Evolutionary conservation across 2,888 invertebrate species (phyloP).

Genomic region (Eilema griseolum): DNA sequence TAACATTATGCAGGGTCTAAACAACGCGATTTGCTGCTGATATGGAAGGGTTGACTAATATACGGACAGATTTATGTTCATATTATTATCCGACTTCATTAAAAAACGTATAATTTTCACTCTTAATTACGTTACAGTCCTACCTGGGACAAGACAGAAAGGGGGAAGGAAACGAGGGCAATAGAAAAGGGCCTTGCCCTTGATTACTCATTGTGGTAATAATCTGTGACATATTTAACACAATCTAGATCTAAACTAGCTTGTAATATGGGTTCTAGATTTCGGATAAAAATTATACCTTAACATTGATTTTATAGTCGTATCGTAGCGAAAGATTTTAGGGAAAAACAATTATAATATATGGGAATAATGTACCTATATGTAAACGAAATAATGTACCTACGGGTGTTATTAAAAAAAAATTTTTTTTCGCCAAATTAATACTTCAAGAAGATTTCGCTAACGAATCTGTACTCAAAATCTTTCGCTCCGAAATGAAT

Average conservation of each 20-base stretch:
- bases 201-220: not conserved
- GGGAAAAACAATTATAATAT: too few species aligned
- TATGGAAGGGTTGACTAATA: conserved; percentile 1
- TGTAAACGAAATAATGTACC: too few species aligned
- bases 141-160: not conserved
- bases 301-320: too few species aligned
- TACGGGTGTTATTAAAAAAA: too few species aligned
- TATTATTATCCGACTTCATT: not conserved
- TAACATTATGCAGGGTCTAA: not conserved
- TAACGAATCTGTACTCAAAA: too few species aligned
- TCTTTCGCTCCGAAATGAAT: too few species aligned
- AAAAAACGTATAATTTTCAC: not conserved
- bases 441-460: too few species aligned
- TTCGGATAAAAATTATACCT: too few species aligned
- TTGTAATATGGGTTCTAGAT: not conserved
- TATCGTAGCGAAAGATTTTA: too few species aligned
- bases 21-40: not conserved
- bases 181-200: not conserved
- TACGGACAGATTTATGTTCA: not conserved
- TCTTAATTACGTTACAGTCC: not conserved
- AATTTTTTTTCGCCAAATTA: too few species aligned
- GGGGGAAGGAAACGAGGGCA: not conserved
- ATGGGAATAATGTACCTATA: too few species aligned
- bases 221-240: not conserved
- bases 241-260: not conserved